Percentiles rank a stretch among this genome's conserved stretches.
phyloP scores from a whole-genome alignment of 2,888 invertebrate genomes.

The Seira sanloemensis region DNA sequence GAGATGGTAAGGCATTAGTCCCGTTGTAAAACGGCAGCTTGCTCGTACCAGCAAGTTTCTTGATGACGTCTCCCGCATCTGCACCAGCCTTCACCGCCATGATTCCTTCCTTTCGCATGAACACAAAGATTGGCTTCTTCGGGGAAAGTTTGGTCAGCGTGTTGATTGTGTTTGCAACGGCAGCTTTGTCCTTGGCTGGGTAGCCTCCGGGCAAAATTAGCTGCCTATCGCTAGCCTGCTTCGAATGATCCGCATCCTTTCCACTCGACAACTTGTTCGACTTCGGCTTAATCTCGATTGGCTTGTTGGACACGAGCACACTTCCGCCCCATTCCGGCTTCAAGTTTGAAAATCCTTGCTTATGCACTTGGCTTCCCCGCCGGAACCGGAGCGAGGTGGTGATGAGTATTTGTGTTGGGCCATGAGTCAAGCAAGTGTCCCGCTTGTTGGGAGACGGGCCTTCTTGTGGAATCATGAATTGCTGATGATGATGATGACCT shows the following conservation, averaged over 20 bases:
- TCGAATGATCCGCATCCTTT: neutral
- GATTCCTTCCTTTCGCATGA: constrained; percentile 71
- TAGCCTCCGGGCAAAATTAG: constrained; percentile 43
- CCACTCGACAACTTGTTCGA: neutral
- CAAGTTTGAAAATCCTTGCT: constrained; percentile 17
- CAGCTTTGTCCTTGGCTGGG: constrained; percentile 38
- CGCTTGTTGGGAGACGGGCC: constrained; percentile 72
- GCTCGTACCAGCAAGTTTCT: constrained; percentile 73
- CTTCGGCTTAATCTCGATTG: constrained; percentile 46
- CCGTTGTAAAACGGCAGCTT: constrained; percentile 73
- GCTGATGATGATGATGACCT: constrained; percentile 3
- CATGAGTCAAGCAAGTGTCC: constrained; percentile 72
- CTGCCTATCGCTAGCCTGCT: constrained; percentile 41
- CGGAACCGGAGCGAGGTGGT: constrained; percentile 68
- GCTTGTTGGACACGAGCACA: constrained; percentile 53
- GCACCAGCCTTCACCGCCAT: constrained; percentile 67
- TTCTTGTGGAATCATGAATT: constrained; percentile 52
- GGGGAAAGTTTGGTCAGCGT: constrained; percentile 72
- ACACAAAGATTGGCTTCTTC: constrained; percentile 72
- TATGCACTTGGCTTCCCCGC: neutral
- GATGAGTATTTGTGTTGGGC: constrained; percentile 73
- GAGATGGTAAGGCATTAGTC: constrained; percentile 61
- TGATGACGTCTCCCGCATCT: constrained; percentile 72
- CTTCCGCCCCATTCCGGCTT: constrained; percentile 53
- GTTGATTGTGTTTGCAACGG: constrained; percentile 69